A percentile compares a stretch with the other conserved stretches of the same genome.
These are phyloP conservation scores for Myotis pilosus DNA, from an alignment of 2,797 vertebrate genomes.

Conservation along the genomic window DNA sequence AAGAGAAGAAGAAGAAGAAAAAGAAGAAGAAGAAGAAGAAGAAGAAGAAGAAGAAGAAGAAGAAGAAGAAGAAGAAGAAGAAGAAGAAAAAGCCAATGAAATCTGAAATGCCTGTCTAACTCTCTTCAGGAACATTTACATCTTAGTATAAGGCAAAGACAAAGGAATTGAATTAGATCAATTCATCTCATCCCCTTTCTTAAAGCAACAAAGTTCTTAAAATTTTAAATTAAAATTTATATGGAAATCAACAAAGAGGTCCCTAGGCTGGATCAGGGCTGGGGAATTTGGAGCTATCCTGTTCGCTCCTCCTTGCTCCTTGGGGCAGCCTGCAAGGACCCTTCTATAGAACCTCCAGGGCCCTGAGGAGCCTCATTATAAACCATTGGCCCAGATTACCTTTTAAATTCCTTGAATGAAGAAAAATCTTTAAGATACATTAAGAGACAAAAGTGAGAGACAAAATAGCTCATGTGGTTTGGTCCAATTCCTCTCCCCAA, in stretches of 20 bases:
- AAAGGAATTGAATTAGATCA: not conserved
- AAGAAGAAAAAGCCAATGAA: not conserved
- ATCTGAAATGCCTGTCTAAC: not conserved
- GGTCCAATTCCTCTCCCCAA: not conserved
- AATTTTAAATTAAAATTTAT: not conserved
- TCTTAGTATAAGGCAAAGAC: not conserved
- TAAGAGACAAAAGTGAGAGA: not conserved
- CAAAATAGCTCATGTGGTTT: not conserved
- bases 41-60: not conserved
- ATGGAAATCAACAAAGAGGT: not conserved
- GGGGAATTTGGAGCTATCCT: not conserved
- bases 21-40: not conserved
- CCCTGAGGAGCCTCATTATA: not conserved
- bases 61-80: not conserved
- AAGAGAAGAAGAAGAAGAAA: too few relatives aligned
- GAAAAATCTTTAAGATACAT: not conserved
- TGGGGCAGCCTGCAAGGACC: not conserved
- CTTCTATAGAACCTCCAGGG: not conserved
- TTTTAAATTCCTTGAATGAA: not conserved
- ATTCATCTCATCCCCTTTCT: not conserved
- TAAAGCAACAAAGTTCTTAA: not conserved
- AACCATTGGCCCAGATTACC: not conserved
- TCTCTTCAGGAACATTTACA: not conserved
- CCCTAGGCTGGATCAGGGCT: not conserved
- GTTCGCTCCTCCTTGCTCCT: not conserved